Base-by-base conservation (phyloP, 2,113 vertebrate species). In the Dendrocopos noguchii region DNA sequence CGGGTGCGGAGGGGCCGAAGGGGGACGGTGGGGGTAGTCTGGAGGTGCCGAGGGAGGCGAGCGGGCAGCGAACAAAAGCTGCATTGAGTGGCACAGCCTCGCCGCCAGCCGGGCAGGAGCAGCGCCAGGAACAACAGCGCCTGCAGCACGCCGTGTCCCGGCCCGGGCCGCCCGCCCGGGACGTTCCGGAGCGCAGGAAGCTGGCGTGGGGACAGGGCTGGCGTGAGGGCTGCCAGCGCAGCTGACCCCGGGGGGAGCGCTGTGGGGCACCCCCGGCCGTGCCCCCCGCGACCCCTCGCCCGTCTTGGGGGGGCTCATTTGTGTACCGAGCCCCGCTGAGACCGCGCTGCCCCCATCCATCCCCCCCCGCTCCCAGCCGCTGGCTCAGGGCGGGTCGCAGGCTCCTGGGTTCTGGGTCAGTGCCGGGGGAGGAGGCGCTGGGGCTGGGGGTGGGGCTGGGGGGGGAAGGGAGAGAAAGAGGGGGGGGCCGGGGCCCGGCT, bases 131-230 rank as follows among this genome's bases (percentile, higher is more conserved):
- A 95, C 93, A 94, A 96, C 85, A 94, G 92, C 91, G 36, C 76
- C 77, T 59, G 95, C 95, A 95, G 97, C 96, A 97, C 97, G 97
- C 86, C 88, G 79, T 96, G 97, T 97, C 96, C 97, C 95, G 96
- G 95, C 92, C 6, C 85, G 78, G 78, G 93, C 87, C 29, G 61
- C 86, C 34, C 52, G n/a, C 90, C 81, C 91, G 74, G 95, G 80
- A 97, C 97, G 95, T 95, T 96, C 91, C 95, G 80, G 80, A 87
- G 93, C 18, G 55, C 65, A 88, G 93, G 94, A 74, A 95, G 90
- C 91, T 94, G 94, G 94, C 93, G 84, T 47, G 5, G 78, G 77
- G 50, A 61, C 15, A 52, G 70, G 46, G 78, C 82, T 77, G 79
- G 70, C 84, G 77, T 60, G n/a, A 50, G n/a, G 74, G 77, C 90